phyloP scores from a whole-genome alignment of 2,888 invertebrate species.

The Lomographa bimaculata region DNA sequence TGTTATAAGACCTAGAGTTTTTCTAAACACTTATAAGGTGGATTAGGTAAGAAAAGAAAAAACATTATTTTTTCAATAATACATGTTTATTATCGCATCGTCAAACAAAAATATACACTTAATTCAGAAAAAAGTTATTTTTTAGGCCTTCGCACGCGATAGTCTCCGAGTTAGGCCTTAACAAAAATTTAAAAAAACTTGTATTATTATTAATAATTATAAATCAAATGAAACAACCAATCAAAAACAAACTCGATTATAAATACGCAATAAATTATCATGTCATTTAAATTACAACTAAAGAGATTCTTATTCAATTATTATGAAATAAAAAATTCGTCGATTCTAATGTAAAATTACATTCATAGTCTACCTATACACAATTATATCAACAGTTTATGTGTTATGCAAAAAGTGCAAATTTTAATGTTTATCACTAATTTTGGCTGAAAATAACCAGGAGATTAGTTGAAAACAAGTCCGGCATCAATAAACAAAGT shows the following conservation, averaged over 20 bases:
- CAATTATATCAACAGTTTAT: slow-evolving; percentile 71
- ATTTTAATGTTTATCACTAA: slow-evolving; percentile 53
- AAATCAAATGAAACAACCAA: slow-evolving; percentile 24
- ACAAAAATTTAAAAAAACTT: slow-evolving; percentile 22
- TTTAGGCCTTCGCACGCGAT: slow-evolving; percentile 36
- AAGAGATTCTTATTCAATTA: slow-evolving; percentile 35
- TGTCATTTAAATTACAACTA: slow-evolving; percentile 23
- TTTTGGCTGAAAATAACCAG: slow-evolving; percentile 17
- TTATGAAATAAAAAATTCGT: slow-evolving; percentile 45
- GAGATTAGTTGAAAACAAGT: slow-evolving; percentile 5
- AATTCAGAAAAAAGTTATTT: slow-evolving; percentile 31
- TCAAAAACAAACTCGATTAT: slow-evolving; percentile 16
- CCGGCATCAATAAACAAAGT: neutral
- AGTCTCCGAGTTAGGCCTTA: slow-evolving; percentile 40
- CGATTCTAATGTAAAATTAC: slow-evolving; percentile 63
- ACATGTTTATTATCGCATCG: slow-evolving; percentile 77
- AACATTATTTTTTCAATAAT: slow-evolving; percentile 53
- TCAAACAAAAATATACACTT: slow-evolving; percentile 57
- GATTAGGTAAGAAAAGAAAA: no score
- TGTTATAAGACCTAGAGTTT: no score
- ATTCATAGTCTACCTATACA: slow-evolving; percentile 67
- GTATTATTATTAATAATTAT: slow-evolving; percentile 1
- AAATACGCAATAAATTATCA: slow-evolving; percentile 31
- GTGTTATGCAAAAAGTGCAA: slow-evolving; percentile 79
- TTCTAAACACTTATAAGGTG: no score